A percentile compares a stretch with the other conserved stretches of the same genome.
Evolutionary conservation across 2,888 invertebrate genomes (phyloP).

Genomic region (Drosophila antonietae): DNA sequence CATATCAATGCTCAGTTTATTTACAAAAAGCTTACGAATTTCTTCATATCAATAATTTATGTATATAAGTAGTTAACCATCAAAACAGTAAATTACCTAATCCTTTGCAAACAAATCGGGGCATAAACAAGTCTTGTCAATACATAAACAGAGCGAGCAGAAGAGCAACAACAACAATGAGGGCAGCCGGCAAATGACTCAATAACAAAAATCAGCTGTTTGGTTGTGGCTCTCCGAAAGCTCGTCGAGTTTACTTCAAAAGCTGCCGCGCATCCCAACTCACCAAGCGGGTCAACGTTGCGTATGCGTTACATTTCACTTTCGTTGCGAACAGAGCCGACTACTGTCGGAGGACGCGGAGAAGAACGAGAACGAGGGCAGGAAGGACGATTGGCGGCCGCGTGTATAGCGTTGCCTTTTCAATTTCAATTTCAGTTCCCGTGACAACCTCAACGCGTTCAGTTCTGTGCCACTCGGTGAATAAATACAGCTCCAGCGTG

Average conservation of each 20-base stretch:
- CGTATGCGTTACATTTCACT: constrained; percentile 77
- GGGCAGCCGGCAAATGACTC: constrained; percentile 57
- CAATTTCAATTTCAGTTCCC: constrained; percentile 77
- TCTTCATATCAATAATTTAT: not conserved
- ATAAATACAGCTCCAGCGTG: constrained; percentile 14
- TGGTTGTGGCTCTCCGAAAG: constrained; percentile 42
- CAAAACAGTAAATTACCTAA: not conserved
- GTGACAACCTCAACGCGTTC: constrained; percentile 70
- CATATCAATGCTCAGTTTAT: not conserved
- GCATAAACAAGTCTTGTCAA: constrained; percentile 13
- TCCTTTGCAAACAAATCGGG: constrained; percentile 25
- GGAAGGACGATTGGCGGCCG: constrained; percentile 46
- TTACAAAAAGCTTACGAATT: not conserved
- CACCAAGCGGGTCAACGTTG: constrained; percentile 63
- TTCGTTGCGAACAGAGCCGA: constrained; percentile 62
- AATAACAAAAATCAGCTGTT: constrained; percentile 80
- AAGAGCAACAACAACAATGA: constrained; percentile 11
- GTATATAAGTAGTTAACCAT: not conserved
- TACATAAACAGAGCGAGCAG: constrained; percentile 25
- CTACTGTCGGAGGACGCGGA: no score
- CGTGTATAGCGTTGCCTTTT: constrained; percentile 51
- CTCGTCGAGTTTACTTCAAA: constrained; percentile 35
- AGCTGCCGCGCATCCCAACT: constrained; percentile 44
- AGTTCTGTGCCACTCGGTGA: constrained; percentile 60
- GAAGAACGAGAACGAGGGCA: constrained; percentile 2